phyloP scores from a whole-genome alignment of 2,888 invertebrate genomes.

The Cerceris rybyensis region DNA sequence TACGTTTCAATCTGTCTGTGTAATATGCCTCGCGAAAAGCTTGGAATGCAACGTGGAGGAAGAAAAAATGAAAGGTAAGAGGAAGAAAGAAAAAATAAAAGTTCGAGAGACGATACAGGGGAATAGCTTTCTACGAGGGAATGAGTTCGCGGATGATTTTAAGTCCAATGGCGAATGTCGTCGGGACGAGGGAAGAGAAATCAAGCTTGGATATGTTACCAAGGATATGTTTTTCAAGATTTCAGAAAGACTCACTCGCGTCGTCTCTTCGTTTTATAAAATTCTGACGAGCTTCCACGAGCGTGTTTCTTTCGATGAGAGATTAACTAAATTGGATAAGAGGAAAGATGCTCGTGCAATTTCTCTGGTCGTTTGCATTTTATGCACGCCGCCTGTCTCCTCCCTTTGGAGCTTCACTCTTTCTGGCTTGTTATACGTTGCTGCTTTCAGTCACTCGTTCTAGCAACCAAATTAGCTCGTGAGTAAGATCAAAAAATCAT shows the following conservation, averaged over 20 bases:
- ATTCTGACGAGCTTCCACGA: not conserved
- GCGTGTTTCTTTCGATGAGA: not conserved
- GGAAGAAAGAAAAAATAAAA: too few species aligned
- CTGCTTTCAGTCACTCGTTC: not conserved
- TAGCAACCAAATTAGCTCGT: not conserved
- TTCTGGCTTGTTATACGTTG: not conserved
- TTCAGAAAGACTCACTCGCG: too few species aligned
- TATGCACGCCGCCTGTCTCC: not conserved
- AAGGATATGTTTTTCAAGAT: too few species aligned
- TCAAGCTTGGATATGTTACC: too few species aligned
- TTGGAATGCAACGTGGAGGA: not conserved
- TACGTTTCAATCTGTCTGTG: not conserved
- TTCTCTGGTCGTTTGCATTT: constrained; percentile 1
- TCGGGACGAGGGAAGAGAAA: not conserved
- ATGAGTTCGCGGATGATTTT: too few species aligned
- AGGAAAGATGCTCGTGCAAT: not conserved
- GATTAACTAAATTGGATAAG: not conserved
- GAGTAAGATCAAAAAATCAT: not conserved
- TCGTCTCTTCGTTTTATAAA: not conserved
- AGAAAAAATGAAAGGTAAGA: too few species aligned
- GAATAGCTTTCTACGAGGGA: too few species aligned
- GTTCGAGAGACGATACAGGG: too few species aligned
- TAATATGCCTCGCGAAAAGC: not conserved
- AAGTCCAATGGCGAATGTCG: not conserved
- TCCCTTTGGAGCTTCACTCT: not conserved